Base-by-base conservation (phyloP, 2,888 invertebrate genomes). In the Pycnomerus fuliginosus region DNA sequence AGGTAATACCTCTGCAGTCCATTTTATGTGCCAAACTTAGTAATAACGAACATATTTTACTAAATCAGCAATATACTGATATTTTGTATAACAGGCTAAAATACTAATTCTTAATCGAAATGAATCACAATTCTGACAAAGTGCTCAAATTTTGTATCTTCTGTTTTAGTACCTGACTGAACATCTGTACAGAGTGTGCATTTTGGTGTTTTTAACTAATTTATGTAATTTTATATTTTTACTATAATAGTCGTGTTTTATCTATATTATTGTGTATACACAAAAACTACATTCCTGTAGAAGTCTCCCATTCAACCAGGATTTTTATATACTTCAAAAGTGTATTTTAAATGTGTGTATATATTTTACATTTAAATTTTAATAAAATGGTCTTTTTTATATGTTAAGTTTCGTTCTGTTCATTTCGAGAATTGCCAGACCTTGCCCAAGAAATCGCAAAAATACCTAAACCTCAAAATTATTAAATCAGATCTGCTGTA, bases 1-100 rank as follows among this genome's bases (percentile, higher is more conserved):
- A 35, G 29, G 38, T 36, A 39, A 5, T 20, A 8, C 8, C 8
- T 4, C 5, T 20, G 20, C 53, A 53, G 56, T 56, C 58, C 58
- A 56, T 59, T 49, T 51, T 44, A 52, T 48, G 56, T 59, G 58
- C 58, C 58, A 58, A 58, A 56, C 44, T 40, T 50, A 51, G 35
- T 46, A 30, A 28, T 51, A 48, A 45, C 45, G 44, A 53, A 50
- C 42, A 50, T 53, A 52, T 54, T 56, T 56, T 56, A 55, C 42
- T 51, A 56, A 45, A 47, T 39, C 39, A 40, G 40, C 48, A 44
- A 44, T 33, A 44, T 34, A 41, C 24, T 46, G 32, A 46, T 47
- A 33, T 41, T 39, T 44, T 44, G 16, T 41, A 39, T 40, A 32
- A 44, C 31, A 44, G 29, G 29, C 24, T 17, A 44, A 43, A 29